Percentiles rank a stretch among this genome's conserved stretches.
Evolutionary conservation across 2,797 vertebrate genomes (phyloP).

Genomic region (Huso huso): DNA sequence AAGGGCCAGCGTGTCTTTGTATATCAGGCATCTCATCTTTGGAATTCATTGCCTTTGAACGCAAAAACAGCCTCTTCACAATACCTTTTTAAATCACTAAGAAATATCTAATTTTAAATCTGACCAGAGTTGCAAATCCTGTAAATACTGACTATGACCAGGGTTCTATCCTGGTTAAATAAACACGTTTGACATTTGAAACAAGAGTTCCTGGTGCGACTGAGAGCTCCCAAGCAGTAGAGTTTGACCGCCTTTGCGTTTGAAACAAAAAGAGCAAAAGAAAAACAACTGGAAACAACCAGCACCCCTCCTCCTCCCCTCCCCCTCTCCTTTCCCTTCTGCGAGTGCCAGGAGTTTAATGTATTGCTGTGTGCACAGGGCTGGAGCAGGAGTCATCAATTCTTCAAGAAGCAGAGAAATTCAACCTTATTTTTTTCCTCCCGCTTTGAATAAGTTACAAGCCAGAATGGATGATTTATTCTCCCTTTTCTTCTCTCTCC

Average conservation of each 20-base stretch:
- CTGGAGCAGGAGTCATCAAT: conserved; percentile 6
- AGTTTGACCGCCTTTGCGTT: conserved; percentile 3
- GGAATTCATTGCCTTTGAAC: no score
- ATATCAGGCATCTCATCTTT: no score
- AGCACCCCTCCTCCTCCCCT: background rate
- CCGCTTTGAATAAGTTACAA: background rate
- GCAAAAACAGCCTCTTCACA: no score
- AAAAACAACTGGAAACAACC: background rate
- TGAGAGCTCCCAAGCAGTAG: background rate
- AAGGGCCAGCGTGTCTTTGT: no score
- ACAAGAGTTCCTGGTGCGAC: background rate
- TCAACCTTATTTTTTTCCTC: background rate
- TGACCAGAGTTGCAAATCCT: no score
- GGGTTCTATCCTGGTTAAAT: no score
- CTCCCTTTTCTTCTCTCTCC: background rate
- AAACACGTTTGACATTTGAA: no score
- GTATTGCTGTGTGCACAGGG: conserved; percentile 2
- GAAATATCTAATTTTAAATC: no score
- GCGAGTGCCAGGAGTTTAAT: conserved; percentile 3
- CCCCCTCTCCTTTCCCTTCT: background rate
- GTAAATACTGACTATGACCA: no score
- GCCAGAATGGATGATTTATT: background rate
- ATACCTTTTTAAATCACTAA: no score
- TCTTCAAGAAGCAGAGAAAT: background rate
- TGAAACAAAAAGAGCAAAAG: background rate